phyloP scores from a whole-genome alignment of 2,113 vertebrate genomes.

The Danio rerio region GRCz12tu NC_133198.1:38814501-38815000 shows the following conservation, averaged over 20 bases:
- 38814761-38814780: background rate
- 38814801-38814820: slow-evolving; percentile 26
- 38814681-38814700: slow-evolving; percentile 6
- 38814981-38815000: slow-evolving; percentile 60
- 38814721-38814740: background rate
- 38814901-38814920: background rate
- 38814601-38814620: background rate
- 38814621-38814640: background rate
- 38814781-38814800: background rate
- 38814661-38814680: background rate
- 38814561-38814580: background rate
- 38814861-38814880: background rate
- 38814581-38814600: background rate
- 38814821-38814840: slow-evolving; percentile 41
- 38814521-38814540: background rate
- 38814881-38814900: background rate
- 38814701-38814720: background rate
- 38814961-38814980: slow-evolving; percentile 68
- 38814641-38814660: background rate
- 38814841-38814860: slow-evolving; percentile 30
- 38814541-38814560: background rate
- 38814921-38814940: slow-evolving; percentile 60
- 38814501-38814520: background rate
- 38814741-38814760: background rate
- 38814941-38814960: background rate